phyloP scores from a whole-genome alignment of 2,113 vertebrate species.

The Anser cygnoides region DNA sequence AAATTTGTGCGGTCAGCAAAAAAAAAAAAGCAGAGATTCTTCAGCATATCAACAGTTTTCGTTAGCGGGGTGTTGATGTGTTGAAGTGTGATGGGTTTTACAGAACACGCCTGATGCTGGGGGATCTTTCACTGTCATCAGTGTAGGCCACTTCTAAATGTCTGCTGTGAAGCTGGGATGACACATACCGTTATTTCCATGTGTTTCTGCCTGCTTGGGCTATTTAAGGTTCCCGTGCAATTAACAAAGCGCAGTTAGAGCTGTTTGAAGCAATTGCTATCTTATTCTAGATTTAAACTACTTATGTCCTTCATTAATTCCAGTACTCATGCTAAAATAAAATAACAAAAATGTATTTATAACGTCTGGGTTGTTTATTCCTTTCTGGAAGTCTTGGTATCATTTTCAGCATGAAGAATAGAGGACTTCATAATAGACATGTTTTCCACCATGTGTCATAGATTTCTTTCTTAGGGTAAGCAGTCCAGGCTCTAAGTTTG shows the following conservation, averaged over 20 bases:
- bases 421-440: background rate
- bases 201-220: conserved; percentile 1
- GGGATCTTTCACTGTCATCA: background rate
- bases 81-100: background rate
- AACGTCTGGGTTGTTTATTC: background rate
- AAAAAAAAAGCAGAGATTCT: background rate
- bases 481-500: background rate
- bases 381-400: background rate
- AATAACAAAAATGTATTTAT: background rate
- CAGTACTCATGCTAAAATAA: background rate
- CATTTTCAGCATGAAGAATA: background rate
- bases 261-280: background rate
- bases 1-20: background rate
- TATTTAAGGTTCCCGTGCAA: conserved; percentile 40
- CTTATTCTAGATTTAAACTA: background rate
- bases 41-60: background rate
- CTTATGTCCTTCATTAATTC: background rate
- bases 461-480: background rate
- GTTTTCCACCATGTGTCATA: background rate
- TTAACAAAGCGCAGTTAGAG: conserved; percentile 38
- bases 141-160: background rate
- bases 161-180: conserved; percentile 11
- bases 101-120: background rate
- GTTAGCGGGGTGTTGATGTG: background rate
- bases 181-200: conserved; percentile 1